These are phyloP conservation scores for Perdita meconis DNA, from an alignment of 2,888 invertebrate species.

Conservation along the genomic window DNA sequence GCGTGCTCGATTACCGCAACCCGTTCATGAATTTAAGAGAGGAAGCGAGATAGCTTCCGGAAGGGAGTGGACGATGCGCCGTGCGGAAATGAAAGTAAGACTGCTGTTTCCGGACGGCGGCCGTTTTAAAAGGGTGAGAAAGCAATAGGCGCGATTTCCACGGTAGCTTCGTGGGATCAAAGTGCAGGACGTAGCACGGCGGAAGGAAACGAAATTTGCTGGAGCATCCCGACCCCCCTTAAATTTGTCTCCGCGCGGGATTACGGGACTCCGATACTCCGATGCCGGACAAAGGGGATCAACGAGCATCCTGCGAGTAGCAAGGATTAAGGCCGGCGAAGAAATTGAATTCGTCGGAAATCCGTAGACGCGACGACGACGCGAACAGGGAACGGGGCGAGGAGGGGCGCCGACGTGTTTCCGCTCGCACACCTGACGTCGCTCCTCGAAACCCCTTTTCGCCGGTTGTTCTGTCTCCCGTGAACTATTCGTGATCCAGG, in stretches of 20 bases:
- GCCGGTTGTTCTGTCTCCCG: too few species aligned
- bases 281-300: conserved; percentile 49
- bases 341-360: conserved; percentile 59
- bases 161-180: conserved; percentile 9
- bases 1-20: background rate
- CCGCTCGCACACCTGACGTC: conserved; percentile 37
- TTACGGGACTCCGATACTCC: conserved; percentile 54
- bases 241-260: conserved; percentile 52
- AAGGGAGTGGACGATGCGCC: background rate
- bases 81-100: background rate
- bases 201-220: conserved; percentile 56
- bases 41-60: background rate
- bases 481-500: too few species aligned
- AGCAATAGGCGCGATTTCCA: conserved; percentile 17
- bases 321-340: conserved; percentile 50
- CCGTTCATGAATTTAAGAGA: background rate
- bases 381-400: conserved; percentile 3
- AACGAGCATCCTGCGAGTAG: conserved; percentile 27
- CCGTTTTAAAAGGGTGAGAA: background rate
- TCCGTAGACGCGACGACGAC: conserved; percentile 45
- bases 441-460: conserved; percentile 40
- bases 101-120: background rate
- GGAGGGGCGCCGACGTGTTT: conserved; percentile 41
- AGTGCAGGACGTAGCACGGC: conserved; percentile 16
- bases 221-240: conserved; percentile 21